Evolutionary conservation across 2,113 vertebrate species (phyloP), one percentile per base, ranked within the genome.

Genomic region (Poeciliopsis turrubarensis): DNA sequence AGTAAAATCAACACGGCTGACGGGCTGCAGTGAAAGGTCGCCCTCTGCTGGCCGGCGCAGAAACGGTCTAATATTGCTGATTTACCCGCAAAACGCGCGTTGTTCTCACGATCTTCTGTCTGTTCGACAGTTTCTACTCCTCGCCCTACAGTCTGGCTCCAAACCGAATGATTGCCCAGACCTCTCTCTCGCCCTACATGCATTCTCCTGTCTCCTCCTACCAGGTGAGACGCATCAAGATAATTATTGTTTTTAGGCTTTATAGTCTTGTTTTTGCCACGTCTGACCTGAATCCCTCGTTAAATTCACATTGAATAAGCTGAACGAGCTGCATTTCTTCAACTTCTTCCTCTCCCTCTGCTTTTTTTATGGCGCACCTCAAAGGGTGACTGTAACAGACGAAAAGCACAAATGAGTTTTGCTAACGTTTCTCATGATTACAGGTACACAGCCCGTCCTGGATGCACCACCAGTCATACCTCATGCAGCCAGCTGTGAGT

Each of bases 391-490:
- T 5, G 60, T 5, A 29, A 31, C 30, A 3, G 6, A 27, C 22
- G 30, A 64, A 44, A 79, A 72, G 60, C 39, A 51, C 5, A 19
- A n/a, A 68, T 31, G 19, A 64, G 60, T 82, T 32, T 44, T 26
- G 63, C 60, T 44, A 68, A 30, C 54, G 70, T 31, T 62, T 65
- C 31, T 65, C 30, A 1, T n/a, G 10, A 25, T n/a, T 79, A 1
- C 87, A 97, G 96, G 95, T 96, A 74, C 96, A 97, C 90, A 96
- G 92, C 89, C 95, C 96, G 0, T 93, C 97, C 75, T 98, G 97
- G 97, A 96, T 97, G 95, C 96, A 96, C 85, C 96, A 97, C 89
- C 97, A 96, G 91, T 96, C 96, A 71, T 97, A 97, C 96, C 96
- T 97, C 95, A 96, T 97, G 96, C 96, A 96, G 90, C 96, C 96